Percentiles rank a stretch among this genome's conserved stretches.
Conservation (phyloP, 2,888 invertebrate species). For the Tanypteryx hageni region DNA sequence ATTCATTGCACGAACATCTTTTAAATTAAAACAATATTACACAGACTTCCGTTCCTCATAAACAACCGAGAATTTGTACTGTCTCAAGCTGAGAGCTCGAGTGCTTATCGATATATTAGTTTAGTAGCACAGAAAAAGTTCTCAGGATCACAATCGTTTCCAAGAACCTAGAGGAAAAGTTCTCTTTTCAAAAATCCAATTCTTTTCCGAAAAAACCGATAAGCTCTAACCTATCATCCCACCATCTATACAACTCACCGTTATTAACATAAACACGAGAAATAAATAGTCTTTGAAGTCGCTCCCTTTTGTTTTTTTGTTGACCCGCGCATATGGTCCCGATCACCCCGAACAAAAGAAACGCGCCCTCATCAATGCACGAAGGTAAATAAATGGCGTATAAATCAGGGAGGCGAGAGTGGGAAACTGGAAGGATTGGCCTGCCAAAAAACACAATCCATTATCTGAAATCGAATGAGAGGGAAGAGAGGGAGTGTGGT, state of each 20-base stretch:
- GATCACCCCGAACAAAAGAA: slow-evolving; percentile 40
- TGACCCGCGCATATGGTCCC: slow-evolving; percentile 26
- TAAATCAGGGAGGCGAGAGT: slow-evolving; percentile 54
- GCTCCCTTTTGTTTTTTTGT: background rate
- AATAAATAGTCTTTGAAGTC: slow-evolving; percentile 31
- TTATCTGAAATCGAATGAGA: slow-evolving; percentile 56
- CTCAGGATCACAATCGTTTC: slow-evolving; percentile 33
- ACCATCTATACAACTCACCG: background rate
- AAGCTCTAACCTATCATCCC: slow-evolving; percentile 24
- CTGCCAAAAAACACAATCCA: slow-evolving; percentile 64
- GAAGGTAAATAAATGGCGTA: slow-evolving; percentile 60
- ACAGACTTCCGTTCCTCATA: no score
- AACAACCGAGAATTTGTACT: no score
- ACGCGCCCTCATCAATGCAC: slow-evolving; percentile 42
- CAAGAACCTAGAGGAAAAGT: slow-evolving; percentile 5
- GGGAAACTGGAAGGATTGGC: slow-evolving; percentile 53
- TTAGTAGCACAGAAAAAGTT: background rate
- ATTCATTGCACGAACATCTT: no score
- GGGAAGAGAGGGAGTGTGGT: background rate
- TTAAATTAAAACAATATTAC: no score
- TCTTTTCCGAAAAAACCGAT: slow-evolving; percentile 1
- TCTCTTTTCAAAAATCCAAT: slow-evolving; percentile 5
- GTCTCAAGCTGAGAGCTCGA: no score
- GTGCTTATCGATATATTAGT: background rate
- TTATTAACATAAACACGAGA: slow-evolving; percentile 35